Evolutionary conservation across 2,113 vertebrate species (phyloP).

Genomic region (Caranx ignobilis): DNA sequence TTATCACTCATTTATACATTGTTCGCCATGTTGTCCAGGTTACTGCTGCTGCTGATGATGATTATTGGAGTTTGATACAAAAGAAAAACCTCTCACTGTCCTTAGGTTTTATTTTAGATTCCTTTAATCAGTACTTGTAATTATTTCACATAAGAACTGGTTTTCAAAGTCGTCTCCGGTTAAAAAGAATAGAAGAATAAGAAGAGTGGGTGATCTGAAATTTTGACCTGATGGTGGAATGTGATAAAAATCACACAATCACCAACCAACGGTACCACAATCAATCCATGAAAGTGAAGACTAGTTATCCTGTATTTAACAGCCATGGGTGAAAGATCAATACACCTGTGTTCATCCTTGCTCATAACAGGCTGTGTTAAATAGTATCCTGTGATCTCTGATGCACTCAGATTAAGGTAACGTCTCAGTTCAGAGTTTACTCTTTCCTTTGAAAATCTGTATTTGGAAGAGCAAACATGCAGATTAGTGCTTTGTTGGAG

Average conservation of each 20-base stretch:
- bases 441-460: slow-evolving; percentile 40
- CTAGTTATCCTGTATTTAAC: background rate
- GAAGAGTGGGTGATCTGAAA: no score
- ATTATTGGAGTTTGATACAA: no score
- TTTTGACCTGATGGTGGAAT: background rate
- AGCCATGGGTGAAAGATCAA: slow-evolving; percentile 2
- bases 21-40: no score
- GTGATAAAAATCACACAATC: background rate
- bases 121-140: no score
- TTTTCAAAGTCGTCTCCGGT: no score
- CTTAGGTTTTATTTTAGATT: no score
- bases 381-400: slow-evolving; percentile 35
- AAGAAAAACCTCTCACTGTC: no score
- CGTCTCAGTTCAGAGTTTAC: slow-evolving; percentile 37
- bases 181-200: no score
- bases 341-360: slow-evolving; percentile 14
- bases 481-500: slow-evolving; percentile 39
- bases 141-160: no score
- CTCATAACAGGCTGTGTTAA: slow-evolving; percentile 7
- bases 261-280: fast-evolving
- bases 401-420: slow-evolving; percentile 46
- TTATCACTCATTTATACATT: no score
- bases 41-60: no score
- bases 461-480: slow-evolving; percentile 46
- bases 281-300: background rate